Evolutionary conservation across 2,888 invertebrate genomes (phyloP), one percentile per base, ranked within the genome.

Genomic region (Ganaspis brasiliensis): DNA sequence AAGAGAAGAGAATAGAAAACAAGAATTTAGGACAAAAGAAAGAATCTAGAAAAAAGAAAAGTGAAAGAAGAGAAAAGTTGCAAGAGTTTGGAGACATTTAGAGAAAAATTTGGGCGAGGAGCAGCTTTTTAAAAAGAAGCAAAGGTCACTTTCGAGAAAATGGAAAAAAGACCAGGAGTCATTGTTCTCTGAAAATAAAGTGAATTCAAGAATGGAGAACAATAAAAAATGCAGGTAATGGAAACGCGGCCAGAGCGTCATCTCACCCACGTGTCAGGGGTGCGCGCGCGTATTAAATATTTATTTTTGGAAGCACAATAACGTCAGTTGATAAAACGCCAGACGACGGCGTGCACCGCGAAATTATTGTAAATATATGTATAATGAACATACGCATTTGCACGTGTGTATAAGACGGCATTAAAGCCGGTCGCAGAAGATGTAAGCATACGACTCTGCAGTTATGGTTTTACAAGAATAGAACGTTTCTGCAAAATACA

Each of bases 311-410:
- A 79, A 70, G 59, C 78, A 85, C 82, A 87, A 87, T 87, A 87
- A 87, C 83, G 85, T 81, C 82, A 85, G 85, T 87, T 86, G 87
- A 87, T 85, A 83, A 83, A 86, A 83, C 83, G 87, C 85, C 86
- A 87, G 81, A 80, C 81, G 78, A 84, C 81, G 63, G 74, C 81
- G 74, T 76, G 74, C 74, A 77, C 75, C 76, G 55, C 72, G 74
- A 67, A 81, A 81, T 81, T 79, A 81, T 79, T 79, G 78, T 78
- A 14, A 63, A 73, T 76, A 49, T 24, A 26, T 45, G n/a, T 55
- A 75, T 77, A 80, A 76, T 59, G 59, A 75, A 73, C 77, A 67
- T 77, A 76, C 71, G 75, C 72, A 59, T 72, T 63, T 63, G 63
- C 61, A 61, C 72, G 52, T 16, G 70, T 70, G 55, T 67, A 31